These are phyloP conservation scores for Spilarctia lutea DNA, from an alignment of 2,888 invertebrate genomes.

Conservation along the genomic window DNA sequence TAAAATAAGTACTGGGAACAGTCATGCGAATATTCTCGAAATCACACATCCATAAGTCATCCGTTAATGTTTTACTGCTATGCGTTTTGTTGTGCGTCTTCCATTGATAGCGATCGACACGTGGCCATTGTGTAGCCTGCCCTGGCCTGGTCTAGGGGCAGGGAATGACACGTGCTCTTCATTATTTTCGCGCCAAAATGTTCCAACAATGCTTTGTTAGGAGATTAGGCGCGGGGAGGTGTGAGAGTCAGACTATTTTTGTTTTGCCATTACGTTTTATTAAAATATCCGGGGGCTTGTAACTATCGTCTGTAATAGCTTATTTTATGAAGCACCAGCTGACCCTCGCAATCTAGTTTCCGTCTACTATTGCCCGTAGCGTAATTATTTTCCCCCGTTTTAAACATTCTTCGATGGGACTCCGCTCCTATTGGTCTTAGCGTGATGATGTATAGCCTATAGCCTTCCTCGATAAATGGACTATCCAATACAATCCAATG, in stretches of 20 bases:
- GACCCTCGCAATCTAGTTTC: no score
- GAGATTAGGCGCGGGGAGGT: conserved; percentile 82
- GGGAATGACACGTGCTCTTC: conserved; percentile 78
- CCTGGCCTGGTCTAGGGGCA: conserved; percentile 51
- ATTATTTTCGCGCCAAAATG: conserved; percentile 86
- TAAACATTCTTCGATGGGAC: no score
- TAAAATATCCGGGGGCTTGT: conserved; percentile 36
- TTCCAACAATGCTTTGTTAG: conserved; percentile 84
- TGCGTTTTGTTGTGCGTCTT: conserved; percentile 70
- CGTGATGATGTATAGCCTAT: no score
- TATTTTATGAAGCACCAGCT: not conserved
- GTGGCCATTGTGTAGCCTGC: conserved; percentile 66
- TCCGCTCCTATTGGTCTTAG: no score
- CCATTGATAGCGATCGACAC: conserved; percentile 80
- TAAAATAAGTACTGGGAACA: conserved; percentile 19
- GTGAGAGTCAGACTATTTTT: conserved; percentile 52
- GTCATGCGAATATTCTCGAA: conserved; percentile 43
- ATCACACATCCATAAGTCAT: conserved; percentile 56
- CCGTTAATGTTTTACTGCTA: conserved; percentile 58
- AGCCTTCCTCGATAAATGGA: no score
- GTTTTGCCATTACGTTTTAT: conserved; percentile 49
- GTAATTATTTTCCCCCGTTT: no score
- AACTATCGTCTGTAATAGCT: not conserved
- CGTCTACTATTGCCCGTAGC: no score
- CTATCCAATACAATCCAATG: no score